phyloP scores from a whole-genome alignment of 2,888 invertebrate genomes.

The Tetragonisca angustula region DNA sequence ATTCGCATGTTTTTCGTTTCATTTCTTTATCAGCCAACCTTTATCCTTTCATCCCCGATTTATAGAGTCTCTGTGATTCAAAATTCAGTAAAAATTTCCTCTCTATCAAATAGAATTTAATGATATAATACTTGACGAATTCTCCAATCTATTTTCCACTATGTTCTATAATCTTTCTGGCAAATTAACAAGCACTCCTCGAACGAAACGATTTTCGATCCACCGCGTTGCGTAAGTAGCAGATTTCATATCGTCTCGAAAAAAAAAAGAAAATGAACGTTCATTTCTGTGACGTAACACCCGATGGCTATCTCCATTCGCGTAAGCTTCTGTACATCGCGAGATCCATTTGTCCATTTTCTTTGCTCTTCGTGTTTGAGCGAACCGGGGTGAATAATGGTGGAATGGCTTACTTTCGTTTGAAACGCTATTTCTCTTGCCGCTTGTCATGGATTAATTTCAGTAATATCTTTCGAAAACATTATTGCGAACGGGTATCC shows the following conservation, averaged over 20 bases:
- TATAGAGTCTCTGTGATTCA: too few species aligned
- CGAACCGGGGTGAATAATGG: neutral
- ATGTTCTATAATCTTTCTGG: too few species aligned
- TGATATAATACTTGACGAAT: too few species aligned
- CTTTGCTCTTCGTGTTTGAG: neutral
- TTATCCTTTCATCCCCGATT: too few species aligned
- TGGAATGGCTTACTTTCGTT: neutral
- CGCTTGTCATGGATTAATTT: neutral
- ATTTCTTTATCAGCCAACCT: too few species aligned
- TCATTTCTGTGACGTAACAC: neutral
- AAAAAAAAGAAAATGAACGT: neutral
- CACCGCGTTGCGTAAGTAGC: too few species aligned
- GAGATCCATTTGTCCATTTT: neutral
- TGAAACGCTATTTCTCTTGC: neutral
- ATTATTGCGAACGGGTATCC: neutral
- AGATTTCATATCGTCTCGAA: neutral
- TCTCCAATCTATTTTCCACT: too few species aligned
- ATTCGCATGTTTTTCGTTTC: too few species aligned
- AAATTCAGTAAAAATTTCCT: too few species aligned
- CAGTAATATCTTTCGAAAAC: constrained; percentile 2
- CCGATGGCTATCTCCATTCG: neutral
- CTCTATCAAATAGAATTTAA: too few species aligned
- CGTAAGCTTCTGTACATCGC: neutral
- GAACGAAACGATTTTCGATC: too few species aligned
- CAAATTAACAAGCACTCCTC: too few species aligned